Evolutionary conservation across 2,113 vertebrate genomes (phyloP).

Genomic region (human): GRCh38 chr16:79123501-79124000

Average conservation of each 20-base stretch:
- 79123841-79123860: slow-evolving; percentile 76
- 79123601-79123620: not conserved
- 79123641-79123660: not conserved
- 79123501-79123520: not conserved
- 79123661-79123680: not conserved
- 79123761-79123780: slow-evolving; percentile 75
- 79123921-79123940: slow-evolving; percentile 76
- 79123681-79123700: not conserved
- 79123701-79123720: not conserved
- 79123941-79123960: slow-evolving; percentile 71
- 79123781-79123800: slow-evolving; percentile 64
- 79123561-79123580: not conserved
- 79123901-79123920: slow-evolving; percentile 81
- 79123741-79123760: slow-evolving; percentile 12
- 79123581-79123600: not conserved
- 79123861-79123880: slow-evolving; percentile 68
- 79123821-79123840: slow-evolving; percentile 75
- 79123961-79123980: slow-evolving; percentile 79
- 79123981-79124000: slow-evolving; percentile 73
- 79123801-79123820: slow-evolving; percentile 72
- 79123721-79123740: not conserved
- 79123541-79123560: not conserved
- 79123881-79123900: slow-evolving; percentile 53
- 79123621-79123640: not conserved
- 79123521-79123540: not conserved